Conservation (phyloP, 1,140 invertebrate species). For the Orius insidiosus region DNA sequence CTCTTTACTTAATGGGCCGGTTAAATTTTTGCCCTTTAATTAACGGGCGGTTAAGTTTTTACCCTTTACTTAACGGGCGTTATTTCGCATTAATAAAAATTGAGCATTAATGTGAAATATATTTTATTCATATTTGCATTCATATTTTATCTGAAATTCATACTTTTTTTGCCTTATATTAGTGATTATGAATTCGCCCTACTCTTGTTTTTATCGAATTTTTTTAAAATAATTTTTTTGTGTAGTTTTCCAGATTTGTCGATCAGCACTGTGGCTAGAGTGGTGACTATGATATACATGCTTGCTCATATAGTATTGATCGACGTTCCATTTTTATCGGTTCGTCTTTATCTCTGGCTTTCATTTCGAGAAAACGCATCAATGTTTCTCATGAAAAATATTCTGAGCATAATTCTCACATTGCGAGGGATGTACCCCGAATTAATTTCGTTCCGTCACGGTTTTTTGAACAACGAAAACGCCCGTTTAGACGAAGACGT, state of each 20-base stretch:
- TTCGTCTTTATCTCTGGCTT: slow-evolving; percentile 35
- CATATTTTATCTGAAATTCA: no score
- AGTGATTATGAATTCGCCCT: no score
- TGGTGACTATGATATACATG: slow-evolving; percentile 27
- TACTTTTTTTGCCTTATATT: no score
- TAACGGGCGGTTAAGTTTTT: no score
- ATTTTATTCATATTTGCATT: neutral
- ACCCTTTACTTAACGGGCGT: no score
- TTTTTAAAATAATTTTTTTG: slow-evolving; percentile 4
- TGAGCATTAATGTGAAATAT: no score
- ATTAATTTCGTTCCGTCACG: slow-evolving; percentile 10
- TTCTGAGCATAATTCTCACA: slow-evolving; percentile 30
- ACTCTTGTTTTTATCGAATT: neutral
- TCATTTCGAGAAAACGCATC: slow-evolving; percentile 29
- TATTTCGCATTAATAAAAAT: no score
- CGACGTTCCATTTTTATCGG: slow-evolving; percentile 36
- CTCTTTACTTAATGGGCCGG: no score
- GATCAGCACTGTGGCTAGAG: slow-evolving; percentile 18
- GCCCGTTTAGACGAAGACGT: no score
- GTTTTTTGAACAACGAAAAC: no score
- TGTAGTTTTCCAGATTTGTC: slow-evolving; percentile 18
- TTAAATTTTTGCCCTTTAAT: no score
- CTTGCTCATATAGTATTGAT: slow-evolving; percentile 30
- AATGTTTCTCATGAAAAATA: slow-evolving; percentile 41
- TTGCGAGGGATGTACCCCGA: slow-evolving; percentile 27